Evolutionary conservation across 2,797 vertebrate species (phyloP).

Genomic region (Setipinna tenuifilis): DNA sequence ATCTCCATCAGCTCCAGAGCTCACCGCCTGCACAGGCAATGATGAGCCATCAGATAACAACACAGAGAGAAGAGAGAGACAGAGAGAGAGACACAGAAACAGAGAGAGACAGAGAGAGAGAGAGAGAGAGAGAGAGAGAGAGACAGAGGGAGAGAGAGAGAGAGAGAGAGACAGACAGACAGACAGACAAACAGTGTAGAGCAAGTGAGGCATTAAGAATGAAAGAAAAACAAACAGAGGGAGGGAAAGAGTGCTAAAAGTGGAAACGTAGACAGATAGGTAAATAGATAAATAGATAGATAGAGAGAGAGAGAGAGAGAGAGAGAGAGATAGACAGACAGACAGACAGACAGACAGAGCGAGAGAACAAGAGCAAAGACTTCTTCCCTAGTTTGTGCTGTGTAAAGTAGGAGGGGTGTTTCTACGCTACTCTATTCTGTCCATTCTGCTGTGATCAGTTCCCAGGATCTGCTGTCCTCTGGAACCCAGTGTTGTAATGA

Average conservation of each 20-base stretch:
- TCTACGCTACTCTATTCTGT: too few relatives aligned
- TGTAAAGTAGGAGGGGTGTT: constrained; percentile 61
- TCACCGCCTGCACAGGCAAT: constrained; percentile 60
- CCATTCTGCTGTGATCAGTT: constrained; percentile 72
- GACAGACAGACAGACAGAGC: background rate
- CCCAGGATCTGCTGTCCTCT: constrained; percentile 73
- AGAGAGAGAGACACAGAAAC: constrained; percentile 6
- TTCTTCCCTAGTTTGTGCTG: background rate
- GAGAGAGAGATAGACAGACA: too few relatives aligned
- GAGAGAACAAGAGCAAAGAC: background rate
- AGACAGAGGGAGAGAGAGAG: background rate
- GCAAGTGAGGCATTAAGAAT: too few relatives aligned
- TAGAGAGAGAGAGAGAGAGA: too few relatives aligned
- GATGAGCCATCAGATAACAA: constrained; percentile 55
- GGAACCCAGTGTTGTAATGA: constrained; percentile 82
- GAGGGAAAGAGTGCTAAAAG: background rate
- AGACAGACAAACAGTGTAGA: too few relatives aligned
- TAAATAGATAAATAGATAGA: too few relatives aligned
- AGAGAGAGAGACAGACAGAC: background rate
- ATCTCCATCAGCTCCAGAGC: too few relatives aligned
- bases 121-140: constrained; percentile 20
- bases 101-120: constrained; percentile 19
- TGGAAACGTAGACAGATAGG: too few relatives aligned
- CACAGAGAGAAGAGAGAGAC: constrained; percentile 25
- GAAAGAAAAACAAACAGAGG: background rate